phyloP scores from a whole-genome alignment of 2,797 vertebrate genomes.

The Rhincodon typus region DNA sequence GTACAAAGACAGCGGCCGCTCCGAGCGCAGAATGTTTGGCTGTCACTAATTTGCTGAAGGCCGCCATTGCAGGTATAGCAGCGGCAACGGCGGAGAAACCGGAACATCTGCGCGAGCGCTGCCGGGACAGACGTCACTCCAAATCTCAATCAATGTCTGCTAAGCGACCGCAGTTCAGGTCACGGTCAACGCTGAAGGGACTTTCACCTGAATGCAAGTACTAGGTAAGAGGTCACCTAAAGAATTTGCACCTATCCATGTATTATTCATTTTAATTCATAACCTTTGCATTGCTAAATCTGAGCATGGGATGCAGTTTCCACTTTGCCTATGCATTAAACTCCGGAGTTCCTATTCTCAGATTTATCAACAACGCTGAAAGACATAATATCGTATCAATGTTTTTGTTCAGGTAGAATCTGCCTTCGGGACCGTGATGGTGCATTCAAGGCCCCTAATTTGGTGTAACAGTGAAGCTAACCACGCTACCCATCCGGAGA shows the following conservation, averaged over 20 bases:
- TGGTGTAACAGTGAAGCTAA: not conserved
- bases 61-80: conserved; percentile 65
- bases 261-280: not conserved
- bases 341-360: not conserved
- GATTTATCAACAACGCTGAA: not conserved
- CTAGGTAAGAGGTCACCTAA: too few relatives aligned
- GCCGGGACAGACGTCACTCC: not conserved
- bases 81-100: not conserved
- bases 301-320: not conserved
- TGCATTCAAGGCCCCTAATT: not conserved
- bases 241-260: not conserved
- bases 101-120: not conserved
- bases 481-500: not conserved
- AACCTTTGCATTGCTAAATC: not conserved
- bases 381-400: not conserved
- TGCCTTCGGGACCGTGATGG: not conserved
- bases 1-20: conserved; percentile 64
- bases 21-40: conserved; percentile 73
- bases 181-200: too few relatives aligned
- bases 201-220: not conserved
- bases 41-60: conserved; percentile 80
- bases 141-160: not conserved
- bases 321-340: not conserved
- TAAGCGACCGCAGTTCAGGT: too few relatives aligned
- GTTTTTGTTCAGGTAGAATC: not conserved